These are phyloP conservation scores for Forpus xanthops DNA, from an alignment of 2,797 vertebrate species.

Conservation along the genomic window DNA sequence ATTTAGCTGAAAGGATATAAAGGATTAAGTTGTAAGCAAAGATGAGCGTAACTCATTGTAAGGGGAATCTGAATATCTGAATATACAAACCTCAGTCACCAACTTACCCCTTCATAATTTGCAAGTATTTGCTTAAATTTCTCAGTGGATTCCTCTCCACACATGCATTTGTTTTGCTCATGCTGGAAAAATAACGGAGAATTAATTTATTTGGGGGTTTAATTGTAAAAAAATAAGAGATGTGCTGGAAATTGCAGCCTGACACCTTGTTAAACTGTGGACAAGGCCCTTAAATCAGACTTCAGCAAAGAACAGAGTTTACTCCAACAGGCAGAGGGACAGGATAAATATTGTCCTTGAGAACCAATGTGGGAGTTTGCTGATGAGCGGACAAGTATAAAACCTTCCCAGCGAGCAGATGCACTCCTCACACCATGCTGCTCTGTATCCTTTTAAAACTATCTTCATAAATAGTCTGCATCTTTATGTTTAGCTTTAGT, in stretches of 20 bases:
- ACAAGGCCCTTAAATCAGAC: not conserved
- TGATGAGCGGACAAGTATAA: not conserved
- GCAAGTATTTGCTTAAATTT: conserved; percentile 66
- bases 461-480: not conserved
- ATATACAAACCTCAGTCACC: not conserved
- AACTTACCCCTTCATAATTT: conserved; percentile 65
- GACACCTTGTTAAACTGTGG: not conserved
- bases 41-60: accelerated
- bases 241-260: accelerated
- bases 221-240: not conserved
- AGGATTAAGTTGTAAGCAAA: not conserved
- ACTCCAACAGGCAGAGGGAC: accelerated
- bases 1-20: conserved; percentile 57
- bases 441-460: not conserved
- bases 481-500: not conserved
- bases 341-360: not conserved
- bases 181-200: conserved; percentile 29
- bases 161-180: conserved; percentile 41
- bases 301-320: not conserved
- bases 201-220: not conserved
- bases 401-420: not conserved
- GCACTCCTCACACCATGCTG: not conserved
- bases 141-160: conserved; percentile 61
- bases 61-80: not conserved
- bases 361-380: not conserved